Percentiles rank a stretch among this genome's conserved stretches.
These are phyloP conservation scores for Drosophila jambulina DNA, from an alignment of 1,140 invertebrate genomes.

Conservation along the genomic window DNA sequence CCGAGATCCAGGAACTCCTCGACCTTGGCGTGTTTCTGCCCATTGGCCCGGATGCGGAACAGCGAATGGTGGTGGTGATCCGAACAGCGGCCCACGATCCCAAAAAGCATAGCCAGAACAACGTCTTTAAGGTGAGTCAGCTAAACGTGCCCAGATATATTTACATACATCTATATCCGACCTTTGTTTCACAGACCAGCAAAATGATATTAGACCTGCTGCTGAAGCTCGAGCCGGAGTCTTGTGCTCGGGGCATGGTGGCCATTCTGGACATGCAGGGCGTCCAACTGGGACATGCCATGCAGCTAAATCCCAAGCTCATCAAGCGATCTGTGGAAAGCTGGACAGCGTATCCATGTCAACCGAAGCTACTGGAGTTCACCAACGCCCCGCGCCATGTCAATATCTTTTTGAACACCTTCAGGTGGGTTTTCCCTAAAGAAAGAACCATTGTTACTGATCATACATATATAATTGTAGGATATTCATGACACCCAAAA, in stretches of 20 bases:
- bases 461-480: conserved; percentile 23
- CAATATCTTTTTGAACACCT: conserved; percentile 89
- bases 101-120: conserved; percentile 86
- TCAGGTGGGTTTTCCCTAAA: conserved; percentile 85
- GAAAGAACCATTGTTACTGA: not conserved
- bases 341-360: conserved; percentile 90
- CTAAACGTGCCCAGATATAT: not conserved
- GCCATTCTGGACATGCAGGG: conserved; percentile 88
- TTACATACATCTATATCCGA: not conserved
- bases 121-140: conserved; percentile 86
- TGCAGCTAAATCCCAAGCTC: conserved; percentile 87
- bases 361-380: conserved; percentile 89
- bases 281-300: conserved; percentile 87
- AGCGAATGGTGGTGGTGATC: conserved; percentile 87
- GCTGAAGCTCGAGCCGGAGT: conserved; percentile 85
- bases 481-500: conserved; percentile 89
- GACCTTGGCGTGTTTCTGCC: conserved; percentile 88
- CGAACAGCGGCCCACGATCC: conserved; percentile 87
- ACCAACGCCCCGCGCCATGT: conserved; percentile 89
- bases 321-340: conserved; percentile 87
- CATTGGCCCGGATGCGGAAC: conserved; percentile 86
- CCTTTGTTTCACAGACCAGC: conserved; percentile 77
- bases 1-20: conserved; percentile 87
- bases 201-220: conserved; percentile 87
- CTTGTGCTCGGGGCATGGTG: conserved; percentile 87